A percentile compares a stretch with the other conserved stretches of the same genome.
Evolutionary conservation across 2,888 invertebrate genomes (phyloP).

Genomic region (Meandrusa payeni): DNA sequence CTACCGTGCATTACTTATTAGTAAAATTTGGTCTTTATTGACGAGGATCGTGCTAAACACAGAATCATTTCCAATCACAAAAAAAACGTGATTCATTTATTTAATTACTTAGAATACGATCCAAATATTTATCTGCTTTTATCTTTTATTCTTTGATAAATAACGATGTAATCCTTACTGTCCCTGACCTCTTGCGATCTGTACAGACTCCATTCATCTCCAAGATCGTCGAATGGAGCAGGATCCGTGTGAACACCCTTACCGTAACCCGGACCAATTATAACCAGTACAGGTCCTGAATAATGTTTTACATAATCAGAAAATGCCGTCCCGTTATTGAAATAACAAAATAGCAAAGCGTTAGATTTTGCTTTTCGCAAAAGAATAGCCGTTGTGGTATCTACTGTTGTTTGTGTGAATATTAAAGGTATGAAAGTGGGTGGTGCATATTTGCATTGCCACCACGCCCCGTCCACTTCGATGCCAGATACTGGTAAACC

Average conservation of each 20-base stretch:
- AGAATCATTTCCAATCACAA: no score
- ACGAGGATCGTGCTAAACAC: no score
- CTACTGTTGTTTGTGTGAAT: conserved; percentile 65
- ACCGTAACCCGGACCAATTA: conserved; percentile 86
- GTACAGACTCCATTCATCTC: conserved; percentile 80
- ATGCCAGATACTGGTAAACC: conserved; percentile 84
- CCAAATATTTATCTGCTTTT: no score
- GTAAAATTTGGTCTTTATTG: no score
- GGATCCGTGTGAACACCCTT: conserved; percentile 86
- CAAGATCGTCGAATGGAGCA: conserved; percentile 82
- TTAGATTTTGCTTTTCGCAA: conserved; percentile 61
- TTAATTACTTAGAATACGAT: no score
- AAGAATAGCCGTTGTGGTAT: conserved; percentile 53
- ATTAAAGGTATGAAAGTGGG: conserved; percentile 85
- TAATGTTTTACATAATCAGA: conserved; percentile 83
- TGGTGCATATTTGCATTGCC: conserved; percentile 88
- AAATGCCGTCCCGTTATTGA: conserved; percentile 87
- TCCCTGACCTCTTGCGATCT: conserved; percentile 80
- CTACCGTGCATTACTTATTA: no score
- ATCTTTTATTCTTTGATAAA: conserved; percentile 59
- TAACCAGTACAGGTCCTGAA: conserved; percentile 83
- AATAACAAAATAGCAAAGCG: conserved; percentile 90
- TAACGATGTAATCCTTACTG: conserved; percentile 84
- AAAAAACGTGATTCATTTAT: no score
- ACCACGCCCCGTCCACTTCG: conserved; percentile 91